Conservation (phyloP, 1,140 invertebrate species). For the Pogonus chalceus region DNA sequence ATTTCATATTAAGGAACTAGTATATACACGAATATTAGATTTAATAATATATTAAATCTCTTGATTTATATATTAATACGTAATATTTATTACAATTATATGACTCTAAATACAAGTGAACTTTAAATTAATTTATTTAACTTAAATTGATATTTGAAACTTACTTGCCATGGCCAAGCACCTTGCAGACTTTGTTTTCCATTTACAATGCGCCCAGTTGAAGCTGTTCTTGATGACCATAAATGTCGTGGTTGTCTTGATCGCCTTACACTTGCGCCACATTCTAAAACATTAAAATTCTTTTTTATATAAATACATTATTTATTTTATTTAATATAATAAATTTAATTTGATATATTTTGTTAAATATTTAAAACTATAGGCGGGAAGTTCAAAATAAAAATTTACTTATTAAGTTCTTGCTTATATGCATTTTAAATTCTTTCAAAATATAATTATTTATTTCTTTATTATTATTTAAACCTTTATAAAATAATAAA, state of each 20-base stretch:
- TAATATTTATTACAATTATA: not conserved
- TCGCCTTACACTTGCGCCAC: constrained; percentile 42
- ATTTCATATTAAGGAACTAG: not conserved
- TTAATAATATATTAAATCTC: not conserved
- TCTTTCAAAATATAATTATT: too few species aligned
- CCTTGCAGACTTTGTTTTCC: constrained; percentile 66
- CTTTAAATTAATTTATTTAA: too few species aligned
- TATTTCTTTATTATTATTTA: too few species aligned
- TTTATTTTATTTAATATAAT: too few species aligned
- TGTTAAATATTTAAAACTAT: too few species aligned
- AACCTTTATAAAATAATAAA: too few species aligned
- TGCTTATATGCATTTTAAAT: too few species aligned
- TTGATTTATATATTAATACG: not conserved
- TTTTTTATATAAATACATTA: constrained; percentile 1
- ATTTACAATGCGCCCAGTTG: constrained; percentile 60
- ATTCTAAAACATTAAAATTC: constrained; percentile 38
- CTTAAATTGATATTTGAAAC: too few species aligned
- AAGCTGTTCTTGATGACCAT: constrained; percentile 27
- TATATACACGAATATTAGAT: not conserved
- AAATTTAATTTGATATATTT: too few species aligned
- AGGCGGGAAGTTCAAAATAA: too few species aligned
- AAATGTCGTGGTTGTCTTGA: constrained; percentile 39
- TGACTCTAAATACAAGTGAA: constrained; percentile 8
- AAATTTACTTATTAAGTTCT: too few species aligned
- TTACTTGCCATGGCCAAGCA: constrained; percentile 78